phyloP scores from a whole-genome alignment of 1,140 invertebrate genomes.

The roundworm (Caenorhabditis elegans) region WBcel235 BX284604.4:9863001-9863500 shows the following conservation, averaged over 20 bases:
- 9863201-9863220: slow-evolving; percentile 27
- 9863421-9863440: slow-evolving; percentile 32
- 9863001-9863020: slow-evolving; percentile 28
- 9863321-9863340: slow-evolving; percentile 37
- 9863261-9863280: slow-evolving; percentile 12
- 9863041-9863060: neutral
- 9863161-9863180: neutral
- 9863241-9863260: too few species aligned
- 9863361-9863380: neutral
- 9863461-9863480: neutral
- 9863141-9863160: neutral
- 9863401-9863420: neutral
- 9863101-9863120: neutral
- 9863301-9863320: slow-evolving; percentile 29
- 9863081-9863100: neutral
- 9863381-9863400: neutral
- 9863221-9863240: neutral
- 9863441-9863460: slow-evolving; percentile 27
- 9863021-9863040: neutral
- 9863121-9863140: neutral
- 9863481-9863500: slow-evolving; percentile 2
- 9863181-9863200: slow-evolving; percentile 34
- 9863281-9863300: neutral
- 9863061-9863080: neutral
- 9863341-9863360: neutral